A percentile compares a stretch with the other conserved stretches of the same genome.
phyloP scores from a whole-genome alignment of 1,140 invertebrate species.

The Dreissena rostriformis region DNA sequence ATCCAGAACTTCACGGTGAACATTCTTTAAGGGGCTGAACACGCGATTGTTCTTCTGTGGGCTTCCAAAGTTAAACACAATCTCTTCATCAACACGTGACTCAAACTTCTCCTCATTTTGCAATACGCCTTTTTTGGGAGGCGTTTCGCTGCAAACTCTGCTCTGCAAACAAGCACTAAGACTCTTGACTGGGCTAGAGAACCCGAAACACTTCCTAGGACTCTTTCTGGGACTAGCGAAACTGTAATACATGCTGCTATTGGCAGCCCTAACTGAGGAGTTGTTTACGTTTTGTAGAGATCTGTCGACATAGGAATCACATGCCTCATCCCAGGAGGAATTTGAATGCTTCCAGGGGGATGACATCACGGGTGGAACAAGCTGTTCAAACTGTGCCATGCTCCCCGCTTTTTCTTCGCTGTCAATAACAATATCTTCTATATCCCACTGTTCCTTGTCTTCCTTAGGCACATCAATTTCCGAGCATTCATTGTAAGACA shows the following conservation, averaged over 20 bases:
- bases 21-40: slow-evolving; percentile 32
- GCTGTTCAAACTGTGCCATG: slow-evolving; percentile 1
- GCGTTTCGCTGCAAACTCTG: neutral
- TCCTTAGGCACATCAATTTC: slow-evolving; percentile 58
- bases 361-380: slow-evolving; percentile 49
- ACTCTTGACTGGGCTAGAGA: slow-evolving; percentile 17
- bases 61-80: slow-evolving; percentile 52
- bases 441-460: slow-evolving; percentile 57
- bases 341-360: slow-evolving; percentile 62
- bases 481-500: slow-evolving; percentile 58
- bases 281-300: slow-evolving; percentile 22
- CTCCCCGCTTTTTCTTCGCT: slow-evolving; percentile 30
- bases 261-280: slow-evolving; percentile 5
- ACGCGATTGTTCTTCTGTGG: slow-evolving; percentile 35
- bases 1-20: slow-evolving; percentile 10
- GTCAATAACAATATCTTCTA: slow-evolving; percentile 39
- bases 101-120: neutral
- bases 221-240: slow-evolving; percentile 30
- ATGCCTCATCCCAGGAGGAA: slow-evolving; percentile 64
- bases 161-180: neutral
- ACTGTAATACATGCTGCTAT: slow-evolving; percentile 18
- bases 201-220: slow-evolving; percentile 5
- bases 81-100: slow-evolving; percentile 28
- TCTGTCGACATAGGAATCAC: slow-evolving; percentile 58
- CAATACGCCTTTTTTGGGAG: too few species aligned